phyloP scores from a whole-genome alignment of 2,797 vertebrate genomes.

The Meriones psammophilus region DNA sequence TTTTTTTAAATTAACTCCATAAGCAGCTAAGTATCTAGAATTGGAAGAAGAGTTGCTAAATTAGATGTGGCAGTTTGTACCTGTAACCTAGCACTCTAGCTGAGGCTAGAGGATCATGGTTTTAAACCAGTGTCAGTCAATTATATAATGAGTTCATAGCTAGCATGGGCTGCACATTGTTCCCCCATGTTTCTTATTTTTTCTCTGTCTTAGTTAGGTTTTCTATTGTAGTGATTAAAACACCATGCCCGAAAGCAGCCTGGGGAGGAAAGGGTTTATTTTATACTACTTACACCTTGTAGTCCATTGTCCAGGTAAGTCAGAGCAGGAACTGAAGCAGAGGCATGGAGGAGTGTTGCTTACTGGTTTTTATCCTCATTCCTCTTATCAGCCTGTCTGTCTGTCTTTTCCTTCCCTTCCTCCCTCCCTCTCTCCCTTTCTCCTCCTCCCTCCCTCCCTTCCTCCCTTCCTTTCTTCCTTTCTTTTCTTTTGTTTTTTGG shows the following conservation, averaged over 20 bases:
- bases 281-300: neutral
- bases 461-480: neutral
- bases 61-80: neutral
- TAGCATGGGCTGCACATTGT: neutral
- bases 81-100: neutral
- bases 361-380: neutral
- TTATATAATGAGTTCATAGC: neutral
- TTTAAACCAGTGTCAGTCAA: neutral
- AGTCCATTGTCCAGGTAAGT: neutral
- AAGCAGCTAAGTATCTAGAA: neutral
- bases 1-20: neutral
- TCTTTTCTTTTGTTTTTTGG: neutral
- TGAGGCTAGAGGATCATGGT: neutral
- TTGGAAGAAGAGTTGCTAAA: slow-evolving; percentile 20
- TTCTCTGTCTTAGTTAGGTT: neutral
- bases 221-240: neutral
- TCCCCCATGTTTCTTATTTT: no score
- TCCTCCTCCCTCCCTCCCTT: neutral
- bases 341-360: neutral
- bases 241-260: neutral
- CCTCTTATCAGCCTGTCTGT: neutral
- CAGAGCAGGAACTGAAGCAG: neutral
- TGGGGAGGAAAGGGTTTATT: neutral
- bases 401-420: no score
- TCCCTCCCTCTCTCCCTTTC: neutral